Percentiles rank a stretch among this genome's conserved stretches.
phyloP scores from a whole-genome alignment of 2,888 invertebrate genomes.

The Pandemis corylana region DNA sequence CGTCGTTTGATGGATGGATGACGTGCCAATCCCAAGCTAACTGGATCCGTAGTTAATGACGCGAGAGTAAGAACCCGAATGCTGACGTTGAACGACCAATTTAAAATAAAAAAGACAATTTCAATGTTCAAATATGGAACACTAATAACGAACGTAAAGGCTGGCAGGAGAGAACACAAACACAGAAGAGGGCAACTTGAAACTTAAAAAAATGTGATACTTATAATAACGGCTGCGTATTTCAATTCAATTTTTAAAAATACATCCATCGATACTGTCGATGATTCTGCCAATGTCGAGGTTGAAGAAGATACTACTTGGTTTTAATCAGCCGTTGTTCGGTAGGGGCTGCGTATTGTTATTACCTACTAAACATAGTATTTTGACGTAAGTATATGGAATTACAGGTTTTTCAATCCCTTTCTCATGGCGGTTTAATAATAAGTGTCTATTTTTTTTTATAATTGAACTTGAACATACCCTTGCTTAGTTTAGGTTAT shows the following conservation, averaged over 20 bases:
- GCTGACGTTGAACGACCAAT: not conserved
- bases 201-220: too few species aligned
- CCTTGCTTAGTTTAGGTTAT: not conserved
- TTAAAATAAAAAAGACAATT: slow-evolving; percentile 10
- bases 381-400: too few species aligned
- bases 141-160: not conserved
- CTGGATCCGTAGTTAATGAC: slow-evolving; percentile 32
- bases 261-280: too few species aligned
- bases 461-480: not conserved
- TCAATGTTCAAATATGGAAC: slow-evolving; percentile 1
- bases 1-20: slow-evolving; percentile 70
- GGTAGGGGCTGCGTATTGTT: slow-evolving; percentile 1
- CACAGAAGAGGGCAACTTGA: too few species aligned
- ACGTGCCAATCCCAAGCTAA: slow-evolving; percentile 52
- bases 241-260: too few species aligned
- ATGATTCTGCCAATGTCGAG: too few species aligned
- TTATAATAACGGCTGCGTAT: not conserved
- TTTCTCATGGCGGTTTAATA: not conserved
- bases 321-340: too few species aligned
- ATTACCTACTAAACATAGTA: too few species aligned
- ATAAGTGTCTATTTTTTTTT: not conserved
- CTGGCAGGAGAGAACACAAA: too few species aligned
- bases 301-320: too few species aligned
- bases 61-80: slow-evolving; percentile 16
- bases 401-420: not conserved